Base-by-base conservation (phyloP, 1,140 invertebrate genomes). In the Gonatopus flavifemur region DNA sequence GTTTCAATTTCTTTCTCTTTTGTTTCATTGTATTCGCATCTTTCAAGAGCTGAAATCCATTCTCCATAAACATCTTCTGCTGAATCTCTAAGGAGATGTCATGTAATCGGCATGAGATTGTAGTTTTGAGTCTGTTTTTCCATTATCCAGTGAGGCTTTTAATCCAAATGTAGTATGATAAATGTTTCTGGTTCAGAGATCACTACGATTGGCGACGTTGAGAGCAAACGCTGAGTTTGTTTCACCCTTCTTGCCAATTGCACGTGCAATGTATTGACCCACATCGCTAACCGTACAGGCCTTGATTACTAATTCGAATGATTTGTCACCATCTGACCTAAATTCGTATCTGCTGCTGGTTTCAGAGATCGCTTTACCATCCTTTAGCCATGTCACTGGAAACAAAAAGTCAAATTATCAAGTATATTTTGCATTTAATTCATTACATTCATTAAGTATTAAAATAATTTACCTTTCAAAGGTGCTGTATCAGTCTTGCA, bases 221-320 rank as follows among this genome's bases (percentile, higher is more conserved):
- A 94, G 80, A 25, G 92, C 90, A 81, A 95, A 95, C 53, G 93
- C 88, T 32, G 89, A 84, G 24, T 85, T 81, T 38, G 85, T 84
- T 72, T 93, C 91, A 44, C 87, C 88, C 70, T 92, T 92, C 65
- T 89, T 89, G 58, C 88, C 87, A 22, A 88, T 85, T n/a, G 89
- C 91, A 64, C 88, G 89, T 4, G 93, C 91, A 50, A 87, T 82
- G 76, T 97, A 98, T 72, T 94, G 92, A 20, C 94, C 94, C 55
- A 89, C 83, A 76, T 98, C 94, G 49, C 88, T 88, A 31, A 85
- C 74, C 48, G 84, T 83, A 69, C 87, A 88, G 45, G 86, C 84
- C 32, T 86, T 83, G 52, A 97, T 90, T 64, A 86, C 83, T 57
- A 94, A 86, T 22, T 81, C 81, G 72, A 88, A 89, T 48, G 83